Base-by-base conservation (phyloP, 1,140 invertebrate species). In the Bombus turneri region DNA sequence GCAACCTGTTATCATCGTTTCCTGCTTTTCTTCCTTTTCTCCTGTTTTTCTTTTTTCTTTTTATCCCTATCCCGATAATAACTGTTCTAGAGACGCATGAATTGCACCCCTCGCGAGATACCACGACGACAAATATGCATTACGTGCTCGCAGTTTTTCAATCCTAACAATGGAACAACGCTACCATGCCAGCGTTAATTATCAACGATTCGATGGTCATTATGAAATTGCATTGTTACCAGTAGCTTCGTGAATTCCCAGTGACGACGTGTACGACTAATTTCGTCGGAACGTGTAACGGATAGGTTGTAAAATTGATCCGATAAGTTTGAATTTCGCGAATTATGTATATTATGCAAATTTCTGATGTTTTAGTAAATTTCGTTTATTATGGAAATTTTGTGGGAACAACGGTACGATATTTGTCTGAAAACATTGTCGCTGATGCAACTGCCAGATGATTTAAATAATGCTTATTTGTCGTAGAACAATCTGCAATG, bases 111-210 rank as follows among this genome's bases (percentile, higher is more conserved):
- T 1, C 10, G 9, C 43, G 25, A 75, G 41, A 41, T 64, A 3
- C 3, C 22, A 62, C 18, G 37, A 78, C 82, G 66, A 84, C 59
- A 79, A 84, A 79, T 79, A 71, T 84, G 82, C 75, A 84, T 84
- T 71, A 79, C n/a, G 34, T 39, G 68, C 37, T 37, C 3, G n/a
- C 22, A 81, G 15, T 68, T 80, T 53, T 68, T 75, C 39, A 34
- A 28, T 41, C 15, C 25, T 31, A 4, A 62, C 12, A 69, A 47
- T 15, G 43, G 34, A 18, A 25, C 31, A 69, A 39, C 34, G 68
- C 37, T 34, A 25, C 39, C 59, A n/a, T 37, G 34, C 12, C 59
- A 13, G 59, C 28, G 59, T 28, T 76, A 37, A 37, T 68, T 68
- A 68, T 15, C 62, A n/a, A 66, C 31, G 15, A 66, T 66, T 66